A percentile compares a stretch with the other conserved stretches of the same genome.
phyloP scores from a whole-genome alignment of 2,797 vertebrate species.

The Parambassis ranga region DNA sequence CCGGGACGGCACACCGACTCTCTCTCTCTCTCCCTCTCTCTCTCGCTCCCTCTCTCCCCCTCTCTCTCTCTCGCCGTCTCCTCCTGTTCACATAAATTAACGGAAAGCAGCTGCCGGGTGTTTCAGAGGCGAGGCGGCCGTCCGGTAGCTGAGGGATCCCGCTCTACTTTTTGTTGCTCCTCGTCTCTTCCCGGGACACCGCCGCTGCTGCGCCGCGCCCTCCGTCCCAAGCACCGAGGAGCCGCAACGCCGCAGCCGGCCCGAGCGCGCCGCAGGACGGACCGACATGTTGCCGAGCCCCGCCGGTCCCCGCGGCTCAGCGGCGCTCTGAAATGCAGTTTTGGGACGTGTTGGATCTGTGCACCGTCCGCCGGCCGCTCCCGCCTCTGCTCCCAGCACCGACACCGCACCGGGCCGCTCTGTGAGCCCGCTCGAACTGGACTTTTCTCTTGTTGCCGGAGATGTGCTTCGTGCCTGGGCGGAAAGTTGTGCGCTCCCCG shows the following conservation, averaged over 20 bases:
- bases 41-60: conserved; percentile 27
- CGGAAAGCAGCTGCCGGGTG: conserved; percentile 66
- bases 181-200: conserved; percentile 41
- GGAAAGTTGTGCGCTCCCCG: conserved; percentile 74
- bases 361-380: conserved; percentile 33
- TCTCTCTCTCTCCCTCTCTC: conserved; percentile 19
- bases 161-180: neutral
- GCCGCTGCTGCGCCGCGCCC: conserved; percentile 33
- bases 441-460: conserved; percentile 56
- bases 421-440: conserved; percentile 36
- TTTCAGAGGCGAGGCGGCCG: conserved; percentile 64
- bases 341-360: conserved; percentile 40
- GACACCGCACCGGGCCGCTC: neutral
- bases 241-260: conserved; percentile 58
- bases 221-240: conserved; percentile 59
- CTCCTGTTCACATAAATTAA: conserved; percentile 68
- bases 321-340: conserved; percentile 53
- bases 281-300: conserved; percentile 37
- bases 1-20: conserved; percentile 62
- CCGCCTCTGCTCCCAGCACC: neutral
- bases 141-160: conserved; percentile 65
- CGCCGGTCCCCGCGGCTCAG: conserved; percentile 22
- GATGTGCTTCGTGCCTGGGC: conserved; percentile 57
- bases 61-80: conserved; percentile 29
- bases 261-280: conserved; percentile 52